Evolutionary conservation across 2,113 vertebrate genomes (phyloP), one percentile per base, ranked within the genome.

Genomic region (Neodontobutis hainanensis): DNA sequence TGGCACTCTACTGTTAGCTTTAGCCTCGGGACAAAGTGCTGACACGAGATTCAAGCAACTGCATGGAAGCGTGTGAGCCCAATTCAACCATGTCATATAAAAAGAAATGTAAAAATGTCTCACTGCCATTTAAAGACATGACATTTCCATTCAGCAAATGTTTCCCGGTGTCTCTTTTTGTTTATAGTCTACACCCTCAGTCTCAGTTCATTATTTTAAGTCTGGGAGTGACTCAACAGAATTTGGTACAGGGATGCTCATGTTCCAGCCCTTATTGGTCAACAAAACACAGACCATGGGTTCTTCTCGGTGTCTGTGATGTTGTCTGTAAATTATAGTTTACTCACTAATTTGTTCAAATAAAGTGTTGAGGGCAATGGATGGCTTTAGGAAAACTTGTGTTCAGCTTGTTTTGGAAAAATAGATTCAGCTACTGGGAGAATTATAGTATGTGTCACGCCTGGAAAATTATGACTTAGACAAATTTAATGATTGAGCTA

Each of bases 191-290:
- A 62, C 87, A 62, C 87, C 82, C 85, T 81, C 68, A 48, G 61
- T 66, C 70, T 70, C 78, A 74, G 56, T 74, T 87, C 77, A 79
- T 85, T 86, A 88, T 82, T 81, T 84, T 75, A 66, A 75, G 84
- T 70, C 71, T 75, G 85, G 78, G 69, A 86, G 61, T 83, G 80
- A 85, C 78, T 85, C 77, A 84, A 66, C 84, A 80, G 70, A 69
- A 69, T 43, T 58, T 8, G 0, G 57, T 42, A 61, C 68, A 65
- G 53, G 46, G 58, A 10, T 38, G 64, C 73, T 67, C 66, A 62
- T 55, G 75, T 59, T 62, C 71, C 77, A 49, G 48, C 65, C 71
- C 68, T 70, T 80, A 67, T 85, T 85, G 76, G 72, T 82, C 70
- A 57, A 70, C 61, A 84, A 81, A 84, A 81, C 67, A 67, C 69